A percentile compares a stretch with the other conserved stretches of the same genome.
Conservation (phyloP, 2,113 vertebrate species). For the Naja naja region DNA sequence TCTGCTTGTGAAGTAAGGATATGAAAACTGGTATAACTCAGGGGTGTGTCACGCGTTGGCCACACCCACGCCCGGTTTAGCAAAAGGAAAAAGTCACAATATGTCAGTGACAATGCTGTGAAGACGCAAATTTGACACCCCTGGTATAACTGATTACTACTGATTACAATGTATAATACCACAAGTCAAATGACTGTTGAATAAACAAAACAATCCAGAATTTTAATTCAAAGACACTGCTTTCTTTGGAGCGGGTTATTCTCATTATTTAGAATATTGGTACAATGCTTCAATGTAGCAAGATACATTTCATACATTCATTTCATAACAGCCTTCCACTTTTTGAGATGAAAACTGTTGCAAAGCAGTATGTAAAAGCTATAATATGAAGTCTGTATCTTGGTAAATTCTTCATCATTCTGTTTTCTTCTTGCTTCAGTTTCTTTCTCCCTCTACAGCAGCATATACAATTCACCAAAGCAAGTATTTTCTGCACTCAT, state of each 20-base stretch:
- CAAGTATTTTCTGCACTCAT: background rate
- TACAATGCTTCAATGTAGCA: slow-evolving; percentile 17
- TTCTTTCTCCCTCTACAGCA: slow-evolving; percentile 25
- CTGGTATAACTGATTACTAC: background rate
- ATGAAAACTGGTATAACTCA: background rate
- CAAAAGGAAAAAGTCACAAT: too few relatives aligned
- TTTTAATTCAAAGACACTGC: background rate
- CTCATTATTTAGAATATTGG: background rate
- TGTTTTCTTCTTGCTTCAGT: background rate
- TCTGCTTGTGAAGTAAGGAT: background rate
- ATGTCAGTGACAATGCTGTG: background rate
- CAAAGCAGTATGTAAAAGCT: background rate
- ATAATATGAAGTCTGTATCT: slow-evolving; percentile 40
- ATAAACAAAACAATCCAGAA: background rate
- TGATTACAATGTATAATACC: background rate
- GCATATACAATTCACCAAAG: background rate
- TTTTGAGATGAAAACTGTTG: background rate
- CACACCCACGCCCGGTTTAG: too few relatives aligned
- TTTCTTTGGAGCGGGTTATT: slow-evolving; percentile 15
- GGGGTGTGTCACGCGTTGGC: too few relatives aligned
- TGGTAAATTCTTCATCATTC: slow-evolving; percentile 23
- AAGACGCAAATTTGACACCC: too few relatives aligned
- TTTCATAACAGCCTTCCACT: background rate
- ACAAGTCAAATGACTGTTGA: rapidly evolving
- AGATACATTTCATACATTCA: background rate